Conservation (phyloP, 53 echinoderm and acorn worm genomes). For the Actinopyga echinites region DNA sequence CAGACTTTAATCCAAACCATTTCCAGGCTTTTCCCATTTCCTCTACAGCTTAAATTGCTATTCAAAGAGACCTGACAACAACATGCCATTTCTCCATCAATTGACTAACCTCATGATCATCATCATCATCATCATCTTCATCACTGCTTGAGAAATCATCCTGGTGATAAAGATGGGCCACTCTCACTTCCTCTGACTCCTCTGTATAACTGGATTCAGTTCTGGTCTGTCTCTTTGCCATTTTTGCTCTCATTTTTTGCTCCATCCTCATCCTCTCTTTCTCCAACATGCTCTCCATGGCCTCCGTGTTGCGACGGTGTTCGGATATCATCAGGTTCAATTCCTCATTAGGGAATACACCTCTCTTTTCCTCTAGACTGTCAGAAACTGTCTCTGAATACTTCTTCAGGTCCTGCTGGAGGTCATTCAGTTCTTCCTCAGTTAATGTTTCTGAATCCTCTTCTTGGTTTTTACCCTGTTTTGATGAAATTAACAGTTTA, state of each 20-base stretch:
- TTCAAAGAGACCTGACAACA: no score
- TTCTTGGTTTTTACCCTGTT: slow-evolving; percentile 31
- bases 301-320: slow-evolving; percentile 19
- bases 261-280: slow-evolving; percentile 39
- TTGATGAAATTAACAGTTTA: background rate
- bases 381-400: background rate
- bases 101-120: background rate
- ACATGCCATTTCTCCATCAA: no score
- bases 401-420: background rate
- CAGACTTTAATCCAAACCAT: no score
- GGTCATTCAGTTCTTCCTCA: slow-evolving; percentile 22
- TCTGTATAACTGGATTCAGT: background rate
- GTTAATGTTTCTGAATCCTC: background rate
- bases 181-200: slow-evolving; percentile 20
- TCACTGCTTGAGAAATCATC: slow-evolving; percentile 13
- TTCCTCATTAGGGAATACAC: slow-evolving; percentile 21
- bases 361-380: slow-evolving; percentile 21
- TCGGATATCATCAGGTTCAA: slow-evolving; percentile 29
- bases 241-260: slow-evolving; percentile 5
- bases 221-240: background rate
- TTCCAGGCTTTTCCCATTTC: no score
- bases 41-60: no score
- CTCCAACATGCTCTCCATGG: slow-evolving; percentile 37
- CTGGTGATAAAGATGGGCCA: background rate
- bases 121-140: slow-evolving; percentile 17